Percentiles rank a stretch among this genome's conserved stretches.
These are phyloP conservation scores for Morus bassanus DNA, from an alignment of 2,797 vertebrate species.

Conservation along the genomic window DNA sequence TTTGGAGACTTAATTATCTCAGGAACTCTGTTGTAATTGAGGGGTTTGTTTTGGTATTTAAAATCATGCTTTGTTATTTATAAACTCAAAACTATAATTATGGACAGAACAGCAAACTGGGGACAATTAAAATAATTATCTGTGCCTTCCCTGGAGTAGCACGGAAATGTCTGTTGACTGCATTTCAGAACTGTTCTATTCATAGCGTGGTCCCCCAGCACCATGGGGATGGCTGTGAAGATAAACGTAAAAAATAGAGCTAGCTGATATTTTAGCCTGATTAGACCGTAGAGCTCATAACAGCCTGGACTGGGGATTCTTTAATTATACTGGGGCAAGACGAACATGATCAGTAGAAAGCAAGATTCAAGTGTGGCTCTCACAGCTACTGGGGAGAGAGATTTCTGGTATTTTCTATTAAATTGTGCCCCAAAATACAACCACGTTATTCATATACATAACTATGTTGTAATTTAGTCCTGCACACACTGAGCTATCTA, in stretches of 20 bases:
- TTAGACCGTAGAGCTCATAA: neutral
- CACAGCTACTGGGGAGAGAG: neutral
- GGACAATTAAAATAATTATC: constrained; percentile 49
- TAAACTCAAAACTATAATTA: constrained; percentile 55
- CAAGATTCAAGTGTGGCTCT: neutral
- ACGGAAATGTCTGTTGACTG: constrained; percentile 17
- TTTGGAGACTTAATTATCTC: constrained; percentile 61
- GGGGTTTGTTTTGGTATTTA: constrained; percentile 32
- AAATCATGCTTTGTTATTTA: constrained; percentile 38
- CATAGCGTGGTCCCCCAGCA: neutral
- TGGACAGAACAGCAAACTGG: constrained; percentile 16
- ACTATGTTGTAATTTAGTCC: neutral
- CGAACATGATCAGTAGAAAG: neutral
- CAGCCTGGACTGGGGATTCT: neutral
- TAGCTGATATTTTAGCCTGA: neutral
- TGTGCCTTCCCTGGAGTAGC: constrained; percentile 21
- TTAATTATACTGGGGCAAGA: neutral
- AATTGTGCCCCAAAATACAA: neutral
- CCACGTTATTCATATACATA: neutral
- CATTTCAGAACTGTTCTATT: constrained; percentile 30
- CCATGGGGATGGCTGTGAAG: neutral
- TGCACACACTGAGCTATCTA: neutral
- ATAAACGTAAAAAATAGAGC: neutral
- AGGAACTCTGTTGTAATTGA: constrained; percentile 15
- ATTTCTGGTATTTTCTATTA: neutral